These are phyloP conservation scores for Lepilemur septentrionalis DNA, from an alignment of 2,797 vertebrate genomes.

Conservation along the genomic window DNA sequence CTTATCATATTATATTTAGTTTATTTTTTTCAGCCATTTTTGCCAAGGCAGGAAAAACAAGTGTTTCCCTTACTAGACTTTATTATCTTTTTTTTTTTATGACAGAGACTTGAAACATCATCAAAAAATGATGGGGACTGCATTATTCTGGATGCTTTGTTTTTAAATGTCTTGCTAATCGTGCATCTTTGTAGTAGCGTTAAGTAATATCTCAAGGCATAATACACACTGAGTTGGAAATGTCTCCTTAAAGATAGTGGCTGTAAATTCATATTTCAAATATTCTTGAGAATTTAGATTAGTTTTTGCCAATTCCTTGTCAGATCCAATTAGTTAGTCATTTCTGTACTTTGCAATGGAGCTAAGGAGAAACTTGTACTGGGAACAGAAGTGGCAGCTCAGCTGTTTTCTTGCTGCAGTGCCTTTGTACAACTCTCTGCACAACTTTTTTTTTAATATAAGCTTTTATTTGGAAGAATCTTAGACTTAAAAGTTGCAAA, in stretches of 20 bases:
- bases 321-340: not conserved
- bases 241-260: not conserved
- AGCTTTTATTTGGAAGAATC: not conserved
- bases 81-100: slow-evolving; percentile 22
- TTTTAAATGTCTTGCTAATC: not conserved
- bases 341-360: not conserved
- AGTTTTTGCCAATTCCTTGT: not conserved
- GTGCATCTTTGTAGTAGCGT: not conserved
- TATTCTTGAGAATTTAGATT: not conserved
- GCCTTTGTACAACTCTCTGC: not conserved
- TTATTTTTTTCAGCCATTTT: not conserved
- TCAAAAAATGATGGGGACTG: not conserved
- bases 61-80: not conserved
- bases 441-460: not conserved
- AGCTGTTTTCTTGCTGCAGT: not conserved
- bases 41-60: slow-evolving; percentile 34
- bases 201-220: not conserved
- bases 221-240: not conserved
- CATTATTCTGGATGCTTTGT: not conserved
- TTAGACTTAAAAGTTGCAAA: not conserved
- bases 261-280: not conserved
- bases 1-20: not conserved
- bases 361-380: not conserved
- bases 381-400: not conserved
- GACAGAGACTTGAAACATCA: not conserved